Evolutionary conservation across 1,140 invertebrate genomes (phyloP).

Genomic region (Asbolus verrucosus): DNA sequence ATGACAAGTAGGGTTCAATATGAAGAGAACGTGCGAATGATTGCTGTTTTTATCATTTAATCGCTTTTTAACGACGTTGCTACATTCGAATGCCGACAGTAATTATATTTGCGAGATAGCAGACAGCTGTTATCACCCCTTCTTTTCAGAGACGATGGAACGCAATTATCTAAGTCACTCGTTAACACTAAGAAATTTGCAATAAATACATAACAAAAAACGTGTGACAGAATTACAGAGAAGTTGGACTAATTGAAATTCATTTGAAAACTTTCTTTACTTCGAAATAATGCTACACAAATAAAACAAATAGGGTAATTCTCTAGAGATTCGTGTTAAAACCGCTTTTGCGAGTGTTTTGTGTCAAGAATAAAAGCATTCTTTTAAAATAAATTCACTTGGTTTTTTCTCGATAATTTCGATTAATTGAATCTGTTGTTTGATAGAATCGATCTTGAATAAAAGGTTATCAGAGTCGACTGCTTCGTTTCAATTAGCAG

Average conservation of each 20-base stretch:
- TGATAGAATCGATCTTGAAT: slow-evolving; percentile 13
- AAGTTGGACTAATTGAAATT: slow-evolving; percentile 8
- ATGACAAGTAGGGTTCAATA: not conserved
- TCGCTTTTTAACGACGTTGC: slow-evolving; percentile 2
- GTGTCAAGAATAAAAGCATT: slow-evolving; percentile 19
- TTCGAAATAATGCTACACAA: slow-evolving; percentile 6
- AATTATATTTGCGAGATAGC: not conserved
- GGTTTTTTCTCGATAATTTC: slow-evolving; percentile 30
- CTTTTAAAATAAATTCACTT: slow-evolving; percentile 23
- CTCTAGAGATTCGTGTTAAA: slow-evolving; percentile 4
- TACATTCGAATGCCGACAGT: not conserved
- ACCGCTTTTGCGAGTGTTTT: slow-evolving; percentile 21
- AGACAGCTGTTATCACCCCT: not conserved
- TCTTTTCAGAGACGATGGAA: not conserved
- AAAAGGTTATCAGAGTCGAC: slow-evolving; percentile 27
- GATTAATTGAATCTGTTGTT: slow-evolving; percentile 34
- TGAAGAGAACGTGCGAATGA: not conserved
- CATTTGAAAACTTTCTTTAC: not conserved
- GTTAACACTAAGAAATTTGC: slow-evolving; percentile 1
- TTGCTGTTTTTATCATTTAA: slow-evolving; percentile 1
- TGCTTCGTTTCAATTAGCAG: slow-evolving; percentile 21
- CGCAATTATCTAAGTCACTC: not conserved
- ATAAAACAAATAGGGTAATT: slow-evolving; percentile 18
- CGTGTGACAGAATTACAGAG: not conserved
- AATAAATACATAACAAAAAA: not conserved